Evolutionary conservation across 2,888 invertebrate genomes (phyloP).

Genomic region (Xylota segnis): DNA sequence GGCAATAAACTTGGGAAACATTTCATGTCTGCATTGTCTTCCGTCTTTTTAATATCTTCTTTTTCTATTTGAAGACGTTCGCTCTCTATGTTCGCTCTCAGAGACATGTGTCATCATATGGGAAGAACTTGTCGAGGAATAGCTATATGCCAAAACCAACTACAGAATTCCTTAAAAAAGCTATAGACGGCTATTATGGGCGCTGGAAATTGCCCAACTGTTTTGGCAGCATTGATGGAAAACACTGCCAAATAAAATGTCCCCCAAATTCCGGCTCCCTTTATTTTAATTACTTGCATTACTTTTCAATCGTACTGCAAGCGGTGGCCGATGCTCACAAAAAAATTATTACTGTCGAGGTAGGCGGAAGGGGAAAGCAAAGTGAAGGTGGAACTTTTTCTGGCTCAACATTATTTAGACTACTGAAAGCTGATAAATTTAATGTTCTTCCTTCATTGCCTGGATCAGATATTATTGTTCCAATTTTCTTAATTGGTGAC

Average conservation of each 20-base stretch:
- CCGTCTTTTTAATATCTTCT: background rate
- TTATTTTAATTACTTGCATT: slow-evolving; percentile 19
- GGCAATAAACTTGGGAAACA: background rate
- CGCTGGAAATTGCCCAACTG: too few species aligned
- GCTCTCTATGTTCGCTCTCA: too few species aligned
- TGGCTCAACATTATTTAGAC: slow-evolving; percentile 29
- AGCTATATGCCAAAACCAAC: slow-evolving; percentile 8
- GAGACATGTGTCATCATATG: background rate
- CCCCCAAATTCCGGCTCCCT: slow-evolving; percentile 32
- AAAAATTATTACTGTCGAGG: slow-evolving; percentile 3
- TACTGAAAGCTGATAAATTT: too few species aligned
- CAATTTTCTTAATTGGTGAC: slow-evolving; percentile 21
- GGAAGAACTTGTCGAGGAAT: background rate
- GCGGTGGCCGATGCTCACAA: slow-evolving; percentile 22
- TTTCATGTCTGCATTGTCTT: background rate
- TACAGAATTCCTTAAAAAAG: background rate
- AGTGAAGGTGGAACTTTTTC: slow-evolving; percentile 20
- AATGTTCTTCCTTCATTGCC: background rate
- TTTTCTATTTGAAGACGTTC: background rate
- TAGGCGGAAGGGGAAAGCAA: slow-evolving; percentile 4
- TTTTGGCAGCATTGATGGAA: too few species aligned
- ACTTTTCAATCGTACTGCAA: slow-evolving; percentile 18
- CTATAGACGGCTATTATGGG: too few species aligned
- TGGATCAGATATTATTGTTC: slow-evolving; percentile 13
- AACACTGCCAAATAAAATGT: slow-evolving; percentile 39